Evolutionary conservation across 2,888 invertebrate genomes (phyloP), one percentile per base, ranked within the genome.

Genomic region (Neuroscelio doddi): DNA sequence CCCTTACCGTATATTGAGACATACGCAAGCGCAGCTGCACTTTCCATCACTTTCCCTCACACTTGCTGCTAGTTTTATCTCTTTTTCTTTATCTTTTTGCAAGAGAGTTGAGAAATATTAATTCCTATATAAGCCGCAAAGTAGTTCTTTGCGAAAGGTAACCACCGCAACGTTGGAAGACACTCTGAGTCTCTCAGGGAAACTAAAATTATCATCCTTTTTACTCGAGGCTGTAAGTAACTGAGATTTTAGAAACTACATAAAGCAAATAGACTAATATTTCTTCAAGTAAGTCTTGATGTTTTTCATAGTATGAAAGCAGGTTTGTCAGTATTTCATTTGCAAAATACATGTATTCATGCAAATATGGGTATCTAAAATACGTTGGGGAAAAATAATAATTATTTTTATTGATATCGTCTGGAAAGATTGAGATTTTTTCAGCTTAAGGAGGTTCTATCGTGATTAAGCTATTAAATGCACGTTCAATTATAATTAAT

Each of bases 101-200:
- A 50, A 63, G 45, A 45, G 44, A 53, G 46, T 59, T 59, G 51
- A 56, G 41, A 59, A 66, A 66, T 66, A 69, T 69, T 63, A 69
- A 64, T 63, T 64, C 59, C 63, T 57, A 61, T 53, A 61, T 61
- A 64, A 63, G 59, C 55, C 62, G 65, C 59, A 59, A 64, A 62
- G 64, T 65, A 49, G 63, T 50, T 59, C 59, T 68, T 68, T 59
- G 42, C 65, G 38, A 59, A 50, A 63, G 51, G 59, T 47, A 63
- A 61, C 61, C 57, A 46, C 47, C 41, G 41, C 21, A 38, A 9
- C 38, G 8, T 21, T 24, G 29, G 29, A 44, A 44, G 21, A 21
- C 32, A 32, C 30, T 36, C 26, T 53, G 36, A 47, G 55, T 24
- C 36, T 56, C 38, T 29, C 29, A 41, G 52, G 39, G 49, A 42